These are phyloP conservation scores for Cosmopolites sordidus DNA, from an alignment of 2,888 invertebrate genomes.

Conservation along the genomic window DNA sequence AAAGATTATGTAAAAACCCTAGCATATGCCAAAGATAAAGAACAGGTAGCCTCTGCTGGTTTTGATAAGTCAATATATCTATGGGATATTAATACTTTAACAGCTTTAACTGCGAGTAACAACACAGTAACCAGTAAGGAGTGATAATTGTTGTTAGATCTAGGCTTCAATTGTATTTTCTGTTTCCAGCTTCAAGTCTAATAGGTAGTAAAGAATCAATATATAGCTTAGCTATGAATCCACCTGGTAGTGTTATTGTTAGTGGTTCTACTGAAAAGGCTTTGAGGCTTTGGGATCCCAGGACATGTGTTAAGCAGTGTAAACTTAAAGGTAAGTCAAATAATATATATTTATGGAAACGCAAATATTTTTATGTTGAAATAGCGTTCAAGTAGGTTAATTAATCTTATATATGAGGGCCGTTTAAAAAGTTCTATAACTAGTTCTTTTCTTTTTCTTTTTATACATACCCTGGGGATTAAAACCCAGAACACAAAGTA, in stretches of 20 bases:
- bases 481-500: no score
- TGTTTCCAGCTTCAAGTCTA: conserved; percentile 80
- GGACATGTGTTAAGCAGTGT: conserved; percentile 90
- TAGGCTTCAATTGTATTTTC: no score
- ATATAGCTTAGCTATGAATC: conserved; percentile 98
- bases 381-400: no score
- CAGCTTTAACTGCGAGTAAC: conserved; percentile 95
- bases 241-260: conserved; percentile 89
- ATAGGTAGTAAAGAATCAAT: conserved; percentile 97
- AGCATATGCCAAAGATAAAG: conserved; percentile 95
- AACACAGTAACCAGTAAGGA: conserved; percentile 92
- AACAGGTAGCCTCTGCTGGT: conserved; percentile 94
- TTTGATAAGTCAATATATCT: conserved; percentile 94
- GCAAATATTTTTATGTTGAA: neutral
- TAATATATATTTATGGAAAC: no score
- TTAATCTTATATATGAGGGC: no score
- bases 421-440: neutral
- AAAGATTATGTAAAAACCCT: conserved; percentile 97
- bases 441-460: no score
- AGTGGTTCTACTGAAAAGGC: conserved; percentile 96
- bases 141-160: neutral
- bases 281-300: conserved; percentile 93
- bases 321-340: conserved; percentile 75
- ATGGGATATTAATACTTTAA: conserved; percentile 98
- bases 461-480: no score